Evolutionary conservation across 2,113 vertebrate genomes (phyloP).

Genomic region (Cynopterus brachyotis): DNA sequence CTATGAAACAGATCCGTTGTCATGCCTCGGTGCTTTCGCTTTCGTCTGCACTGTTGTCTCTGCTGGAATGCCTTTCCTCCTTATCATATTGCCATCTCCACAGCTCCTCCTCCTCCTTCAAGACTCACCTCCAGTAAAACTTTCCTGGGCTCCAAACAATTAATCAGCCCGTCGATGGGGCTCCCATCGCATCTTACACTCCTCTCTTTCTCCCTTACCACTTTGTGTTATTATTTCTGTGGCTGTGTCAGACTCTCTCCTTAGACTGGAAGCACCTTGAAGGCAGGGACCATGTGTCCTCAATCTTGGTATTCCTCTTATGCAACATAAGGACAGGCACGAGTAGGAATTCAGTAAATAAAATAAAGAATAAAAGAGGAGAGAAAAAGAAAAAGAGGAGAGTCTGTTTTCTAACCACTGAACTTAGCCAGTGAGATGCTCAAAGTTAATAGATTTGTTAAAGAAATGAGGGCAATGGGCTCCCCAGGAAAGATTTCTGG

Average conservation of each 20-base stretch:
- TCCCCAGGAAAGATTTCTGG: not conserved
- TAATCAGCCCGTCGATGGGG: not conserved
- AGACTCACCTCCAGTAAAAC: not conserved
- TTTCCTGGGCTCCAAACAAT: not conserved
- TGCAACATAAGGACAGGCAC: not conserved
- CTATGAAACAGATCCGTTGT: not conserved
- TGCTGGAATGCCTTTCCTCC: not conserved
- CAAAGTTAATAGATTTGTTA: not conserved
- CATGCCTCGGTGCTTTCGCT: not conserved
- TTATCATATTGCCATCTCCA: not conserved
- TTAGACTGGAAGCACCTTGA: not conserved
- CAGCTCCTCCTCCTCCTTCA: not conserved
- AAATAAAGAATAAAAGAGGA: not conserved
- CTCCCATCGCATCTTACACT: not conserved
- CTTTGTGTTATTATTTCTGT: not conserved
- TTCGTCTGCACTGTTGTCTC: not conserved
- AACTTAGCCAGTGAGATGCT: not conserved
- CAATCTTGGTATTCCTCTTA: not conserved
- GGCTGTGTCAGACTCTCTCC: not conserved
- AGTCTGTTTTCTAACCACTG: not conserved
- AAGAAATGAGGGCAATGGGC: not conserved
- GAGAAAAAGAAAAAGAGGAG: not conserved
- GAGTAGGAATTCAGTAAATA: not conserved
- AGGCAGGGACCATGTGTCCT: not conserved
- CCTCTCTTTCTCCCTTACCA: not conserved